Conservation (phyloP, 2,113 vertebrate species). For the Tylochromis polylepis region DNA sequence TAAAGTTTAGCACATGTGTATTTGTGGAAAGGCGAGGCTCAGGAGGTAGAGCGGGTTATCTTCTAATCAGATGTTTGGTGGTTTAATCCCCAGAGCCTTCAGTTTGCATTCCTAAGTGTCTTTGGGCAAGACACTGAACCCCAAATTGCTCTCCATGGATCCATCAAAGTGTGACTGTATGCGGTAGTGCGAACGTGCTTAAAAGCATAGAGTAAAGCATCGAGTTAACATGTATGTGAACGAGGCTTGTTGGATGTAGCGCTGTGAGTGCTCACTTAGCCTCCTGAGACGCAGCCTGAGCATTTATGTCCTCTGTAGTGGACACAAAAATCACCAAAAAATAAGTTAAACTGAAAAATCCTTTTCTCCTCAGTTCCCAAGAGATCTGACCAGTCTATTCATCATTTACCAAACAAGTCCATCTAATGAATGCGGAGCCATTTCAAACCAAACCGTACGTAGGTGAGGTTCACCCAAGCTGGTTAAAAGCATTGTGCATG, state of each 20-base stretch:
- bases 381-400: neutral
- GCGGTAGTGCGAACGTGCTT: fast-evolving
- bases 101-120: neutral
- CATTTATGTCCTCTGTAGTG: neutral
- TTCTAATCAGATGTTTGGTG: neutral
- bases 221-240: neutral
- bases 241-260: neutral
- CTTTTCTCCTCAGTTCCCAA: neutral
- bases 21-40: fast-evolving
- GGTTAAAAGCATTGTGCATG: neutral
- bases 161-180: neutral
- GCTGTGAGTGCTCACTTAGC: neutral
- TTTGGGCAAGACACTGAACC: neutral
- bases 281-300: neutral
- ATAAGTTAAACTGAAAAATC: neutral
- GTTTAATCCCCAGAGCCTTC: neutral
- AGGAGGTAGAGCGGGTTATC: neutral
- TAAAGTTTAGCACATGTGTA: neutral
- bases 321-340: neutral
- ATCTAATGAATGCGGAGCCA: neutral
- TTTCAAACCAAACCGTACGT: neutral
- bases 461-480: neutral
- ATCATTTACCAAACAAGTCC: neutral
- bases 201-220: neutral
- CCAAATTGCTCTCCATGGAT: neutral